A percentile compares a stretch with the other conserved stretches of the same genome.
phyloP scores from a whole-genome alignment of 1,140 invertebrate genomes.

The Mizuhopecten yessoensis region DNA sequence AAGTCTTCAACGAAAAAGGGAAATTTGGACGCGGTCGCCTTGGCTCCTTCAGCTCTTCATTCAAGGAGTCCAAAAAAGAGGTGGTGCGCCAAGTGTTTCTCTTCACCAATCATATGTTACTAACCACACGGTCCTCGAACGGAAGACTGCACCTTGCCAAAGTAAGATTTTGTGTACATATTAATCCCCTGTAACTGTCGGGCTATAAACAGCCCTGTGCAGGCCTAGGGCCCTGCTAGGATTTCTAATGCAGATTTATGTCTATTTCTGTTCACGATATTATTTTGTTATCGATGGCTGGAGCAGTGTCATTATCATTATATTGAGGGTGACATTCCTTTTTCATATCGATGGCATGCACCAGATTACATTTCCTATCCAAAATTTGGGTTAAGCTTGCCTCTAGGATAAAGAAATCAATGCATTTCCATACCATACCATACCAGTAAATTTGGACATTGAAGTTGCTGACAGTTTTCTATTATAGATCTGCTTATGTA shows the following conservation, averaged over 20 bases:
- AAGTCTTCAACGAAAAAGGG: slow-evolving; percentile 87
- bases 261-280: background rate
- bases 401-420: background rate
- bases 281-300: background rate
- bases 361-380: background rate
- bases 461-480: background rate
- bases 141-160: slow-evolving; percentile 93
- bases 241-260: slow-evolving; percentile 23
- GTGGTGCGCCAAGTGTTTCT: slow-evolving; percentile 92
- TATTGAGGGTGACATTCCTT: slow-evolving; percentile 2
- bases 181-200: background rate
- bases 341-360: background rate
- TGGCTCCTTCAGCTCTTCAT: slow-evolving; percentile 85
- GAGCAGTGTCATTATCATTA: background rate
- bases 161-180: slow-evolving; percentile 78
- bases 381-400: background rate
- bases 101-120: slow-evolving; percentile 93
- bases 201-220: background rate
- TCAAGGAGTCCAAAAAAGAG: slow-evolving; percentile 86
- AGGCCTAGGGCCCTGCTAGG: background rate
- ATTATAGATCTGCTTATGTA: slow-evolving; percentile 1
- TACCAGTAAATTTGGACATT: background rate
- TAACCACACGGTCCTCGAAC: slow-evolving; percentile 91
- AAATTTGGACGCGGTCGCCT: slow-evolving; percentile 86
- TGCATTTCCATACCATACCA: background rate